Evolutionary conservation across 2,113 vertebrate species (phyloP).

Genomic region (Physeter macrocephalus): DNA sequence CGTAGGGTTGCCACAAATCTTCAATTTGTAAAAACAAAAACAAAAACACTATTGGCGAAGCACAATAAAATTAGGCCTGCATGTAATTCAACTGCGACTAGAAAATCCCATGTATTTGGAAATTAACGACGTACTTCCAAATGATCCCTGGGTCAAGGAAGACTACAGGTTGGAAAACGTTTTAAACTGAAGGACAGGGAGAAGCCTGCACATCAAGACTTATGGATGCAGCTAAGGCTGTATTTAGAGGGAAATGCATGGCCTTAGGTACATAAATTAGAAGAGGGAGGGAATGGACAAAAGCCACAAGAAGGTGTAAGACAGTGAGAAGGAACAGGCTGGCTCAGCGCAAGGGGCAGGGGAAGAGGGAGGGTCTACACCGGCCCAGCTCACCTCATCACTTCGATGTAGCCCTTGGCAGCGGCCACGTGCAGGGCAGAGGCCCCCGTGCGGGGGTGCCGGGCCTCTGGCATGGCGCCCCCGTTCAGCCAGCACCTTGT

Average conservation of each 20-base stretch:
- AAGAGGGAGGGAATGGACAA: fast-evolving
- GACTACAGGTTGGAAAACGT: background rate
- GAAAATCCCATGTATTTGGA: background rate
- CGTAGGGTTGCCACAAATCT: background rate
- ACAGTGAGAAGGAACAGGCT: fast-evolving
- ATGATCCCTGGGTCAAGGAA: background rate
- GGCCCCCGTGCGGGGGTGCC: conserved; percentile 87
- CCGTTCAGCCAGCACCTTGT: conserved; percentile 87
- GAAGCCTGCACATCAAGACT: background rate
- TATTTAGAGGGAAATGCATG: background rate
- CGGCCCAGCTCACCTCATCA: conserved; percentile 86
- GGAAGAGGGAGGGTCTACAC: background rate
- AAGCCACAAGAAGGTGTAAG: background rate
- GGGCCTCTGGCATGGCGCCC: conserved; percentile 79
- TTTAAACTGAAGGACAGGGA: background rate
- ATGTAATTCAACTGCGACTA: background rate
- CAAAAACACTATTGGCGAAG: background rate
- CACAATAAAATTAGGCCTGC: background rate
- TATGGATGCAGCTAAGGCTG: background rate
- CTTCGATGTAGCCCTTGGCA: conserved; percentile 92
- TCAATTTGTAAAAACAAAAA: background rate
- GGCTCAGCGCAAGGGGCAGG: background rate
- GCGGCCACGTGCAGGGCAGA: conserved; percentile 92
- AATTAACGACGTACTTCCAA: background rate
- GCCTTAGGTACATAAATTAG: fast-evolving